phyloP scores from a whole-genome alignment of 2,888 invertebrate genomes.

The Myopa tessellatipennis region DNA sequence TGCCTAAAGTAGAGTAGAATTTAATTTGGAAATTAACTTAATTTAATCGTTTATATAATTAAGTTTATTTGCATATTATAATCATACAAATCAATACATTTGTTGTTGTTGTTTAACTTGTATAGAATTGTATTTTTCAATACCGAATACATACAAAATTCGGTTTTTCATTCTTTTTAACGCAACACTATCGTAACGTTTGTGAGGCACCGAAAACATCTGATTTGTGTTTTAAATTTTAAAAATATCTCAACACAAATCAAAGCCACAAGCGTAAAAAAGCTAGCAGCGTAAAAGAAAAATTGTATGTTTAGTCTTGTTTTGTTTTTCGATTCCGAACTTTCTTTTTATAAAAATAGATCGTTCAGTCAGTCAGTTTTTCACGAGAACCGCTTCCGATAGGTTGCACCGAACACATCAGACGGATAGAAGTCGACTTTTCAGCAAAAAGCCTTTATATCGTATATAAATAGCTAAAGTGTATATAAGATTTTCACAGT shows the following conservation, averaged over 20 bases:
- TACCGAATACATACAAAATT: too few species aligned
- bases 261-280: not conserved
- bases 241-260: constrained; percentile 18
- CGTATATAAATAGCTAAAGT: constrained; percentile 25
- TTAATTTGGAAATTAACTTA: too few species aligned
- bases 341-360: constrained; percentile 62
- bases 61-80: too few species aligned
- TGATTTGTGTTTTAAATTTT: constrained; percentile 31
- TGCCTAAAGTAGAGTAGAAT: too few species aligned
- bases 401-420: constrained; percentile 54
- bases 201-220: constrained; percentile 1
- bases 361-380: constrained; percentile 61
- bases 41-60: too few species aligned
- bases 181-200: too few species aligned
- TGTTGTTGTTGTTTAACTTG: too few species aligned
- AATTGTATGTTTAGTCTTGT: constrained; percentile 1
- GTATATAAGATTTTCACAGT: not conserved
- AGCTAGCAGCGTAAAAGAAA: constrained; percentile 7
- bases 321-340: constrained; percentile 8
- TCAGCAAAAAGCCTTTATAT: not conserved
- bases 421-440: constrained; percentile 18
- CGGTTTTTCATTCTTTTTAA: too few species aligned
- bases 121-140: too few species aligned
- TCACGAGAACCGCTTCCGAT: constrained; percentile 62
- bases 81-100: too few species aligned